Conservation (phyloP, 2,113 vertebrate species). For the Etheostoma cragini region DNA sequence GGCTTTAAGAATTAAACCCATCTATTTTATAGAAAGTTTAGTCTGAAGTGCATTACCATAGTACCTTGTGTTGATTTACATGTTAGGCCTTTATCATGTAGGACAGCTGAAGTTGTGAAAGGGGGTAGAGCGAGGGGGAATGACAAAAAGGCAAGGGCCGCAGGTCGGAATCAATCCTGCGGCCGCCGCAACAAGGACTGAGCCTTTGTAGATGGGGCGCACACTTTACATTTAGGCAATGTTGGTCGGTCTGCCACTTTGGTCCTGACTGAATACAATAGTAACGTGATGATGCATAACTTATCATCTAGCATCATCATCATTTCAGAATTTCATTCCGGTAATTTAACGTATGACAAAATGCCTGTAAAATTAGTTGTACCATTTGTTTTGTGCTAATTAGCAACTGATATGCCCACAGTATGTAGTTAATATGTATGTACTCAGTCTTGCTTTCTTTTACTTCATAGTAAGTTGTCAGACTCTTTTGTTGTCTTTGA, state of each 20-base stretch:
- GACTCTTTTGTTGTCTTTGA: slow-evolving; percentile 21
- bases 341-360: not conserved
- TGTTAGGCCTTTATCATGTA: too few relatives aligned
- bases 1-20: slow-evolving; percentile 49
- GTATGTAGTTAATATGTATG: too few relatives aligned
- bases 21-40: slow-evolving; percentile 31
- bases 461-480: not conserved
- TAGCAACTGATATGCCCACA: not conserved
- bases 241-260: not conserved
- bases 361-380: not conserved
- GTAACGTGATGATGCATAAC: not conserved
- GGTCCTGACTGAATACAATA: not conserved
- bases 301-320: not conserved
- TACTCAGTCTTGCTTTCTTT: not conserved
- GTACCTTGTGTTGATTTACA: slow-evolving; percentile 43
- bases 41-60: slow-evolving; percentile 9
- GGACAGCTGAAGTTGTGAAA: too few relatives aligned
- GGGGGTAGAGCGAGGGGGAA: too few relatives aligned
- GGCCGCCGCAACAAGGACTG: too few relatives aligned
- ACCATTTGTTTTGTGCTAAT: not conserved
- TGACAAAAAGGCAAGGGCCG: too few relatives aligned
- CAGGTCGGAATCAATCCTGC: too few relatives aligned
- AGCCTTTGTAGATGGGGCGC: too few relatives aligned
- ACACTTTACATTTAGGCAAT: not conserved
- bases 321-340: not conserved